Conservation (phyloP, 2,888 invertebrate genomes). For the Eupithecia subumbrata region DNA sequence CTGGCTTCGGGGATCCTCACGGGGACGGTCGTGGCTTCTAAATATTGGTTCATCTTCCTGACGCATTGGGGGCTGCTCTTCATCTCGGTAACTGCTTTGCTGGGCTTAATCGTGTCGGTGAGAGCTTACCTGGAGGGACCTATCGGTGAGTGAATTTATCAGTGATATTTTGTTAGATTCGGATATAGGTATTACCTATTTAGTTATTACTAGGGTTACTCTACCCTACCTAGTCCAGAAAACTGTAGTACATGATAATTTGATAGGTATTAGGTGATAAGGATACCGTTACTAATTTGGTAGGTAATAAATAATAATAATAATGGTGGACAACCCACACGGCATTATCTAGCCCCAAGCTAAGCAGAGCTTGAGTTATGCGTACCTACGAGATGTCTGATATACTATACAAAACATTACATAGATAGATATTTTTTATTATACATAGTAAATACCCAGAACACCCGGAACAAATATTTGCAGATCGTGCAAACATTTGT, state of each 20-base stretch:
- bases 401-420: no score
- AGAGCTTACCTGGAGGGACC: constrained; percentile 55
- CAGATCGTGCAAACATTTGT: no score
- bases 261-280: no score
- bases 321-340: no score
- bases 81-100: constrained; percentile 60
- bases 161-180: neutral
- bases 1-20: constrained; percentile 59
- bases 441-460: no score
- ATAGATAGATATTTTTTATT: no score
- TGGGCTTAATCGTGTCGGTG: constrained; percentile 61
- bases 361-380: no score
- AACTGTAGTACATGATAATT: neutral
- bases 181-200: neutral
- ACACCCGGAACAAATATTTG: no score
- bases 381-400: no score
- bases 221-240: neutral
- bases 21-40: constrained; percentile 31
- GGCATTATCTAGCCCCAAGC: no score
- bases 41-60: constrained; percentile 68
- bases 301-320: neutral
- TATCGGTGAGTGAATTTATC: constrained; percentile 61
- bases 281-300: neutral
- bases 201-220: neutral
- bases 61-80: constrained; percentile 74